Evolutionary conservation across 2,113 vertebrate genomes (phyloP).

Genomic region (Lathamus discolor): DNA sequence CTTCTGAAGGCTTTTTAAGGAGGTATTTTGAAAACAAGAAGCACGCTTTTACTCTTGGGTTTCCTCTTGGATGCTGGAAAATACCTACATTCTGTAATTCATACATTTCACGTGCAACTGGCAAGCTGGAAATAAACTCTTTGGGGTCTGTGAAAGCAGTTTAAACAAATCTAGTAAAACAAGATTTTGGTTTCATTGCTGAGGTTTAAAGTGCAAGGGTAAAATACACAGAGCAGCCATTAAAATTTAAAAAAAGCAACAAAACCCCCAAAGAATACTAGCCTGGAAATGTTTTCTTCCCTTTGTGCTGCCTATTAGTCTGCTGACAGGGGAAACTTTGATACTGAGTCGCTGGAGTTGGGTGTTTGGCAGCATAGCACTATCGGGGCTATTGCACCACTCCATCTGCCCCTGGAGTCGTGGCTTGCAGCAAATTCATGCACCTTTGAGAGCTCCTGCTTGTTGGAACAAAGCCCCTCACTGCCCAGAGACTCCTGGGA

Average conservation of each 20-base stretch:
- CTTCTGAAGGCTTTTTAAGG: background rate
- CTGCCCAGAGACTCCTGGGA: background rate
- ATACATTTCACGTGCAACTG: background rate
- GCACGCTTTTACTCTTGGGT: background rate
- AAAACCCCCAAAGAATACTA: background rate
- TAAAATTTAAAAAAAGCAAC: background rate
- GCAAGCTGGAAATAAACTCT: background rate
- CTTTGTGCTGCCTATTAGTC: background rate
- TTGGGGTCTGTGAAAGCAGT: background rate
- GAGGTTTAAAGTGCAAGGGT: background rate
- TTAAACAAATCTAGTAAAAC: background rate
- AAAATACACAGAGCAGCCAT: background rate
- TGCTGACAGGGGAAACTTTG: background rate
- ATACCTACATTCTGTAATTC: background rate
- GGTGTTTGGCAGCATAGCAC: rapidly evolving
- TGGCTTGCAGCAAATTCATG: background rate
- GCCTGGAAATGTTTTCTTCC: background rate
- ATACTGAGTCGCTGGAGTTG: background rate
- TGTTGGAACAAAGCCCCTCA: background rate
- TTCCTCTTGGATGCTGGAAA: background rate
- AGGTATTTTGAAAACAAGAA: background rate
- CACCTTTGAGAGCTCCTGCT: background rate
- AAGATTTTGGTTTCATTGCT: background rate
- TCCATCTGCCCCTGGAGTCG: background rate
- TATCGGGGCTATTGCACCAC: background rate